phyloP scores from a whole-genome alignment of 2,797 vertebrate species.

The Mormyrus hasselquistii region DNA sequence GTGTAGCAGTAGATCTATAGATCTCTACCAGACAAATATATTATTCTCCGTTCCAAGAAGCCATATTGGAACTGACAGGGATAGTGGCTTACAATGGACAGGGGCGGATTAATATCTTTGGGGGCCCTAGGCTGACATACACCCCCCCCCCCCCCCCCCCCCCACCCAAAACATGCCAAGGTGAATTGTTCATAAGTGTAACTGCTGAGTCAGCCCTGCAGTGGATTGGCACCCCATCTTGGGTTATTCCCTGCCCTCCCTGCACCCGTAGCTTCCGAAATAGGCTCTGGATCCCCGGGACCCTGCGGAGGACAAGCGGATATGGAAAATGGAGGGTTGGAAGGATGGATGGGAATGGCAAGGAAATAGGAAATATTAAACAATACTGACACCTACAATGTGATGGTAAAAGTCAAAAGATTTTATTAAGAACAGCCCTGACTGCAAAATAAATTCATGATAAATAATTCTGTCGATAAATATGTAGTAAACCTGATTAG shows the following conservation, averaged over 20 bases:
- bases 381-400: neutral
- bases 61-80: neutral
- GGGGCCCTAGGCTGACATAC: too few species aligned
- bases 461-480: neutral
- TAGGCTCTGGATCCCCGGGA: neutral
- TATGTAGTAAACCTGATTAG: neutral
- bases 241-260: neutral
- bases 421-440: neutral
- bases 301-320: neutral
- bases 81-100: neutral
- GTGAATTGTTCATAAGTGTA: neutral
- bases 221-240: neutral
- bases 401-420: neutral
- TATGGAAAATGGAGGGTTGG: neutral
- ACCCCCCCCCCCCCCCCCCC: neutral
- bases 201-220: neutral
- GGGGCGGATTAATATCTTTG: neutral
- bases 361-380: neutral
- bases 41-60: neutral
- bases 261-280: neutral
- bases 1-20: neutral
- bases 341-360: neutral
- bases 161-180: neutral
- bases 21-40: neutral
- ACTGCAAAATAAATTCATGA: neutral